Base-by-base conservation (phyloP, 2,888 invertebrate genomes). In the Drosophila neutralis region DNA sequence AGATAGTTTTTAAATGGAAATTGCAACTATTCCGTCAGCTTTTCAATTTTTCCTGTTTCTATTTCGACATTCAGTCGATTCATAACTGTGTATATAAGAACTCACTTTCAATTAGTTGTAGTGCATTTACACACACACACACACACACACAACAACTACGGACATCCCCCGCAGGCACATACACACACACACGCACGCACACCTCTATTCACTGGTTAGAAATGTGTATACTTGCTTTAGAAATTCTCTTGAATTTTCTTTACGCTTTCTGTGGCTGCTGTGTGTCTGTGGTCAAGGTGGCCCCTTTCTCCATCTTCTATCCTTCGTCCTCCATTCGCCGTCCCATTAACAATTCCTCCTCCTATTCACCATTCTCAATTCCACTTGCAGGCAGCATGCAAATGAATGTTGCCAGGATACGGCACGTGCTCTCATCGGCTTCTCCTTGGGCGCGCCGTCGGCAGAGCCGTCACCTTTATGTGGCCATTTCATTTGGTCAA, bases 401-500 rank as follows among this genome's bases (percentile, higher is more conserved):
- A 79, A 79, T 79, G 80, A 79, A 76, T 72, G 66, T 73, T 48
- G 73, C 67, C 69, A 66, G 73, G 69, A 80, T 70, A 60, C 73
- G 73, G 80, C 76, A 79, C 77, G 78, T 80, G 77, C 76, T 63
- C 60, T 64, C 74, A 73, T 64, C 62, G 65, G 65, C 60, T 60
- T 58, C 53, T 52, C 56, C 61, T 78, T 49, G 58, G 53, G 38
- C 59, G 48, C 27, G 29, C 33, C 35, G 63, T 63, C 31, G 58
- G 59, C 51, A 64, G 54, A 54, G 53, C 40, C 63, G 80, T 69
- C 76, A 66, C 76, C 80, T 78, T 78, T 71, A 76, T 78, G 69
- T 60, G 68, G 80, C 71, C 68, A 76, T 79, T 78, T 79, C 67
- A 68, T 78, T 79, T 78, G 62, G 61, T 58, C 69, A 66, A 63